Base-by-base conservation (phyloP, 2,113 vertebrate genomes). In the Dasyurus viverrinus region DNA sequence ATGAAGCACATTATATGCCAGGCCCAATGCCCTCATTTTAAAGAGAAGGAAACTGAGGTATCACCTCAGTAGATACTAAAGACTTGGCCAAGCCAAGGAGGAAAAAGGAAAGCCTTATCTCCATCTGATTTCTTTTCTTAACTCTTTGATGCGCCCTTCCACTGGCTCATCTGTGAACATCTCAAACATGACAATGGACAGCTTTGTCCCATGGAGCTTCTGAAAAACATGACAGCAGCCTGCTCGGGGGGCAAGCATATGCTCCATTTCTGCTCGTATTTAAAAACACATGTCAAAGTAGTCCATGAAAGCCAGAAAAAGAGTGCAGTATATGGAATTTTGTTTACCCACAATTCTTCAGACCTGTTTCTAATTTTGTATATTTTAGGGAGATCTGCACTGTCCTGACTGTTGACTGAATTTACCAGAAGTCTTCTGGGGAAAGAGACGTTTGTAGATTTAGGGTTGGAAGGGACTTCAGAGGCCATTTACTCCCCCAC, bases 211-310 rank as follows among this genome's bases (percentile, higher is more conserved):
- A 42, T 2, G 23, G 1, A 84, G n/a, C 68, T 84, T 84, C 91
- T 94, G 89, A 96, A 92, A 48, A 94, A 8, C n/a, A 54, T 6
- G 25, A 91, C 92, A 94, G 27, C 94, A 95, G 36, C n/a, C 12
- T 54, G 36, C 0, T 46, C 24, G 46, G 90, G 42, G 91, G 92
- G 93, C 14, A 53, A 90, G 89, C n/a, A 24, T 10, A 1, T 42
- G 2, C 53, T 89, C 47, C 8, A 57, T 36, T 91, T 91, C 89
- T 36, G 27, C n/a, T 92, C 47, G 23, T 23, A n/a, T 24, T 54
- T 93, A 27, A 54, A 94, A 95, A 93, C 24, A 76, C 9, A 89
- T 53, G 53, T 47, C 60, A 30, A 46, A 89, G 55, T 84, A 46
- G 53, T 76, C 90, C 53, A 89, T 55, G 76, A 54, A 92, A 89